Evolutionary conservation across 2,797 vertebrate species (phyloP).

Genomic region (Hirundo rustica): DNA sequence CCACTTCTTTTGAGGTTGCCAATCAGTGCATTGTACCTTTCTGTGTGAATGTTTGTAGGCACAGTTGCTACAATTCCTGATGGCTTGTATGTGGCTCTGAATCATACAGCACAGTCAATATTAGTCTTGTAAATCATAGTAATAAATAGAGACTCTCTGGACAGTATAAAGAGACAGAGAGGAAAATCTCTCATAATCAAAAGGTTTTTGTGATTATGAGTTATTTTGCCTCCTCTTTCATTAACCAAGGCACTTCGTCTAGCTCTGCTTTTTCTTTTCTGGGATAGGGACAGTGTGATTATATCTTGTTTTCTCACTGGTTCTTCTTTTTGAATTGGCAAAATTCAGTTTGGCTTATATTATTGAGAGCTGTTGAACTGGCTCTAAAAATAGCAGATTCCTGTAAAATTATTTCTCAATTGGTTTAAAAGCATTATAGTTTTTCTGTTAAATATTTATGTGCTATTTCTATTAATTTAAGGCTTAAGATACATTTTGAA

Average conservation of each 20-base stretch:
- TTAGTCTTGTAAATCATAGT: not conserved
- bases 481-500: not conserved
- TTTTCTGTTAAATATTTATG: not conserved
- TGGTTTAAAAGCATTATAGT: not conserved
- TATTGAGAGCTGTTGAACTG: not conserved
- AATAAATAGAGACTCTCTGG: not conserved
- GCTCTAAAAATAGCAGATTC: not conserved
- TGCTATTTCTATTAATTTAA: not conserved
- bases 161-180: not conserved
- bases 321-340: not conserved
- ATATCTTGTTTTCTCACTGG: not conserved
- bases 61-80: not conserved
- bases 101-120: not conserved
- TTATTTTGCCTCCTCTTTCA: not conserved
- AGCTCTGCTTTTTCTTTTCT: not conserved
- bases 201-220: accelerated
- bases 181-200: not conserved
- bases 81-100: not conserved
- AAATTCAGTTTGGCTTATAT: not conserved
- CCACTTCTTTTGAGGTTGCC: not conserved
- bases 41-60: not conserved
- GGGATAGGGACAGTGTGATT: not conserved
- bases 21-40: not conserved
- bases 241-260: not conserved
- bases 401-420: not conserved